Conservation (phyloP, 2,888 invertebrate genomes). For the Parnassius apollo region DNA sequence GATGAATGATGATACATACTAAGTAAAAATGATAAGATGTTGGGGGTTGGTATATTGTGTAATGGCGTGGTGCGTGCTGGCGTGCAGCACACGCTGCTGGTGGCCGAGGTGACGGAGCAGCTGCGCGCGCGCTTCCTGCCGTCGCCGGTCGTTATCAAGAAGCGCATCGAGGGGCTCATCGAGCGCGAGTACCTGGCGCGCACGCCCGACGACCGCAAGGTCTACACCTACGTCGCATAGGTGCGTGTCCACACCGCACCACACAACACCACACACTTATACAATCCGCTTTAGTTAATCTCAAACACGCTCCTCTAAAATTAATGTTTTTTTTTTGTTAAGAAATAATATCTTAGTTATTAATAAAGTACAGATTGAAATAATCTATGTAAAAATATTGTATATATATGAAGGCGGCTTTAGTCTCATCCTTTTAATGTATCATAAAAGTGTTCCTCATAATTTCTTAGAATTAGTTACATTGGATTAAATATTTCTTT, state of each 20-base stretch:
- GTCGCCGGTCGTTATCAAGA: slow-evolving; percentile 98
- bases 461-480: slow-evolving; percentile 65
- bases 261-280: neutral
- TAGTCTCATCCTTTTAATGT: slow-evolving; percentile 61
- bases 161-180: slow-evolving; percentile 99
- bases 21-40: no score
- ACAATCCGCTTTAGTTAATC: neutral
- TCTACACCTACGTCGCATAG: slow-evolving; percentile 97
- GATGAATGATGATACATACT: no score
- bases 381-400: slow-evolving; percentile 54
- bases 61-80: slow-evolving; percentile 4
- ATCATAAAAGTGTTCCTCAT: slow-evolving; percentile 66
- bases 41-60: no score
- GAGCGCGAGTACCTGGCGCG: slow-evolving; percentile 99
- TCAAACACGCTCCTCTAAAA: neutral
- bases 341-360: slow-evolving; percentile 19
- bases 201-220: slow-evolving; percentile 97
- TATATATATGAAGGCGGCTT: slow-evolving; percentile 61
- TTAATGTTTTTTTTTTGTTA: slow-evolving; percentile 1
- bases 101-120: slow-evolving; percentile 98
- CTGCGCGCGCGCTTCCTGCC: slow-evolving; percentile 98
- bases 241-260: slow-evolving; percentile 42
- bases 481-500: slow-evolving; percentile 65
- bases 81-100: slow-evolving; percentile 92
- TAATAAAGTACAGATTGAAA: slow-evolving; percentile 34